Conservation (phyloP, 2,797 vertebrate species). For the Malurus splendens region DNA sequence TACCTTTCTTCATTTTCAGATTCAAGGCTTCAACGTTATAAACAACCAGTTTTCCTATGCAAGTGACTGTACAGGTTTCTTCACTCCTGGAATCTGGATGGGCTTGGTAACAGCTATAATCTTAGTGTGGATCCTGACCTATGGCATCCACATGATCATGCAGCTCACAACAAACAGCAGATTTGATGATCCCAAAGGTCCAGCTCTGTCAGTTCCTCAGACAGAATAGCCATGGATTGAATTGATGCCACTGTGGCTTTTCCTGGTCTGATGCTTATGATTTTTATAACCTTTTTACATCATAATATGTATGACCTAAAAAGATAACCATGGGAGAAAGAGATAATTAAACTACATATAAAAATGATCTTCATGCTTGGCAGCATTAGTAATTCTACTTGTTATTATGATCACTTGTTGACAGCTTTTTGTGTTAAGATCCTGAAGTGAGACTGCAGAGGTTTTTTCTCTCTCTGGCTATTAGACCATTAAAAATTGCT, state of each 20-base stretch:
- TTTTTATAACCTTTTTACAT: not conserved
- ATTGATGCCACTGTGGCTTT: not conserved
- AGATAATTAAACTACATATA: not conserved
- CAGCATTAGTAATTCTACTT: not conserved
- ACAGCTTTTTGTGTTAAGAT: not conserved
- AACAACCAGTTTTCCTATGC: slow-evolving; percentile 52
- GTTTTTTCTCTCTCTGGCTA: not conserved
- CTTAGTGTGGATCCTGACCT: slow-evolving; percentile 53
- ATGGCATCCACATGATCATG: slow-evolving; percentile 59
- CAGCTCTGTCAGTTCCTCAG: slow-evolving; percentile 50
- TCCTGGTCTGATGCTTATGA: not conserved
- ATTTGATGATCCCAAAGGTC: slow-evolving; percentile 57
- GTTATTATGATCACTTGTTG: not conserved
- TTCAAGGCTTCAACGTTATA: slow-evolving; percentile 64
- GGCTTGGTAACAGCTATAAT: slow-evolving; percentile 50
- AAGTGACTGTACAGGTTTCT: slow-evolving; percentile 61
- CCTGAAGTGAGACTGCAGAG: not conserved
- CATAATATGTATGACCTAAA: not conserved
- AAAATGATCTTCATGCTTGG: not conserved
- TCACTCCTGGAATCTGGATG: slow-evolving; percentile 63
- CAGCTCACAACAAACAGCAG: slow-evolving; percentile 57
- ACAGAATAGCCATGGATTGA: slow-evolving; percentile 43
- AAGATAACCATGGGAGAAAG: not conserved
- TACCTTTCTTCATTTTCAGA: slow-evolving; percentile 50
- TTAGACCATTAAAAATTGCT: not conserved